Conservation (phyloP, 2,113 vertebrate species). For the Saccopteryx leptura region DNA sequence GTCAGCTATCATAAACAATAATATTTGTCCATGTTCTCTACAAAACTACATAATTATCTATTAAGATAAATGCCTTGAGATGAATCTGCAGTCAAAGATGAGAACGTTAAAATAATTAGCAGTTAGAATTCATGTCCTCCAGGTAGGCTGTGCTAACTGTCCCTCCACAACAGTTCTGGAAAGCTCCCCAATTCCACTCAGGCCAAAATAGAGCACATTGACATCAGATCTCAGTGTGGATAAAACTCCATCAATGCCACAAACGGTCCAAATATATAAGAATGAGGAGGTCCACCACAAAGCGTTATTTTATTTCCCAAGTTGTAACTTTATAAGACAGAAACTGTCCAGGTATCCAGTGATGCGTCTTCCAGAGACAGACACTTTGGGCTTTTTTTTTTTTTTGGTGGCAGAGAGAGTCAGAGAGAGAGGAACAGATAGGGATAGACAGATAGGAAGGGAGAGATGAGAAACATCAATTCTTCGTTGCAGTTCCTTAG, state of each 20-base stretch:
- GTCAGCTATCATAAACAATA: not conserved
- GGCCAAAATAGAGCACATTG: no score
- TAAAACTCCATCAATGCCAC: fast-evolving
- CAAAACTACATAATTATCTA: fast-evolving
- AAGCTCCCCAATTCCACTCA: not conserved
- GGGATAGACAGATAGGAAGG: no score
- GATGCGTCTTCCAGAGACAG: not conserved
- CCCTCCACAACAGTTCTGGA: no score
- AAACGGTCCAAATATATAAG: not conserved
- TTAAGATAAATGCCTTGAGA: not conserved
- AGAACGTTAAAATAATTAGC: no score
- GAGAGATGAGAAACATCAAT: no score
- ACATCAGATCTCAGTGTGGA: not conserved
- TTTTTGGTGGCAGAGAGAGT: no score
- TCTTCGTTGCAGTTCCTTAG: no score
- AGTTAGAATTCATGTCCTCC: not conserved
- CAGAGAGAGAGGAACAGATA: no score
- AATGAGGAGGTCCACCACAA: not conserved
- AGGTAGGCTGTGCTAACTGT: not conserved
- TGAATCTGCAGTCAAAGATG: not conserved
- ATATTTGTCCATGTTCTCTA: no score
- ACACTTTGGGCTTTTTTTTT: no score
- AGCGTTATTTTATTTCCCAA: not conserved
- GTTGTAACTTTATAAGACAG: not conserved
- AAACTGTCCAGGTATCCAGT: no score